These are phyloP conservation scores for Euura saliciscinereae DNA, from an alignment of 1,140 invertebrate species.

Conservation along the genomic window DNA sequence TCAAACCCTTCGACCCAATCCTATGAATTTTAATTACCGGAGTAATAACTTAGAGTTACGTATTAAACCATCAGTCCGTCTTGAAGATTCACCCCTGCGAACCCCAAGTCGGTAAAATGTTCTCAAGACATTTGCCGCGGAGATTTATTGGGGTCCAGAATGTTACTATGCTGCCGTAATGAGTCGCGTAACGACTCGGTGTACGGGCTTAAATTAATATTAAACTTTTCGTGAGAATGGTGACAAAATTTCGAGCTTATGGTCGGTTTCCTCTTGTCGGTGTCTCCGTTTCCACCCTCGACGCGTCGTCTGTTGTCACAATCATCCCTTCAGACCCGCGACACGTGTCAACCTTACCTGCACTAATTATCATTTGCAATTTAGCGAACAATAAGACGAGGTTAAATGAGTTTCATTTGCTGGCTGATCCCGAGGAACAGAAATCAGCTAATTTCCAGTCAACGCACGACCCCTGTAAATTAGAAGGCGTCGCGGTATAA, in stretches of 20 bases:
- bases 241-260: slow-evolving; percentile 1
- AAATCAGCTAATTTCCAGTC: neutral
- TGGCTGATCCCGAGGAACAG: neutral
- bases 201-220: slow-evolving; percentile 4
- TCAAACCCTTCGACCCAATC: neutral
- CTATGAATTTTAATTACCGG: neutral
- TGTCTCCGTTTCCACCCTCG: neutral
- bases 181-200: slow-evolving; percentile 1
- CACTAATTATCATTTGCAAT: neutral
- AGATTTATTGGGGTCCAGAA: slow-evolving; percentile 7
- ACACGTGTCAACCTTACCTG: no score
- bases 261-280: neutral
- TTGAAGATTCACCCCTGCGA: slow-evolving; percentile 1
- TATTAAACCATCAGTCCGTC: neutral
- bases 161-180: slow-evolving; percentile 3
- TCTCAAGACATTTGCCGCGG: slow-evolving; percentile 1
- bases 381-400: neutral
- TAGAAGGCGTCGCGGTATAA: neutral
- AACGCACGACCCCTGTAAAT: slow-evolving; percentile 2
- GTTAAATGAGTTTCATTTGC: slow-evolving; percentile 3
- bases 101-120: neutral
- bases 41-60: neutral
- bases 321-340: neutral
- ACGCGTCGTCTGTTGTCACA: neutral
- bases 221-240: slow-evolving; percentile 5